These are phyloP conservation scores for Nymphalis c-album DNA, from an alignment of 2,888 invertebrate species.

Conservation along the genomic window DNA sequence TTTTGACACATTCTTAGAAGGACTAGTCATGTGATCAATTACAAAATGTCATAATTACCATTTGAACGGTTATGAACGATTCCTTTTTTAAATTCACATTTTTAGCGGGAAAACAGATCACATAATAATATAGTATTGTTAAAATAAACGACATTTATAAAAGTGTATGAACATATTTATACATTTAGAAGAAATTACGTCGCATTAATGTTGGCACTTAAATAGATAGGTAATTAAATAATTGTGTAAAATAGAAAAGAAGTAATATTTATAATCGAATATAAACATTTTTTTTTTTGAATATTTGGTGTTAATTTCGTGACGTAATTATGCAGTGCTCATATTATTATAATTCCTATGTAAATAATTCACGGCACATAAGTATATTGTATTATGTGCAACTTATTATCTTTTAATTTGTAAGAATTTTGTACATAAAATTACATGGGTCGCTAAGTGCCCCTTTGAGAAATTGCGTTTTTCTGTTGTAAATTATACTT, in stretches of 20 bases:
- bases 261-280: conserved; percentile 49
- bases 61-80: background rate
- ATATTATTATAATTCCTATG: conserved; percentile 69
- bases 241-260: conserved; percentile 67
- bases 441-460: conserved; percentile 41
- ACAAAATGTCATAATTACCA: conserved; percentile 6
- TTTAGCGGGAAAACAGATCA: conserved; percentile 37
- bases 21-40: conserved; percentile 30
- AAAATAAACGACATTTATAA: conserved; percentile 38
- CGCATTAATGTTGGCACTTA: conserved; percentile 60
- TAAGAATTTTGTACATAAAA: conserved; percentile 48
- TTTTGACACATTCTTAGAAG: conserved; percentile 24
- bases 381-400: conserved; percentile 12
- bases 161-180: conserved; percentile 30
- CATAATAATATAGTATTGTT: conserved; percentile 36
- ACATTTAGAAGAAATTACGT: conserved; percentile 5
- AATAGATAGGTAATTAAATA: conserved; percentile 70
- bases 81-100: conserved; percentile 22
- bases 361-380: conserved; percentile 56
- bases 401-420: conserved; percentile 44
- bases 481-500: conserved; percentile 69
- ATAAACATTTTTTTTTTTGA: conserved; percentile 27
- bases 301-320: conserved; percentile 39
- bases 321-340: conserved; percentile 47
- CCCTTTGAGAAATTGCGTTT: conserved; percentile 42